Evolutionary conservation across 2,113 vertebrate species (phyloP).

Genomic region (Takifugu flavidus): DNA sequence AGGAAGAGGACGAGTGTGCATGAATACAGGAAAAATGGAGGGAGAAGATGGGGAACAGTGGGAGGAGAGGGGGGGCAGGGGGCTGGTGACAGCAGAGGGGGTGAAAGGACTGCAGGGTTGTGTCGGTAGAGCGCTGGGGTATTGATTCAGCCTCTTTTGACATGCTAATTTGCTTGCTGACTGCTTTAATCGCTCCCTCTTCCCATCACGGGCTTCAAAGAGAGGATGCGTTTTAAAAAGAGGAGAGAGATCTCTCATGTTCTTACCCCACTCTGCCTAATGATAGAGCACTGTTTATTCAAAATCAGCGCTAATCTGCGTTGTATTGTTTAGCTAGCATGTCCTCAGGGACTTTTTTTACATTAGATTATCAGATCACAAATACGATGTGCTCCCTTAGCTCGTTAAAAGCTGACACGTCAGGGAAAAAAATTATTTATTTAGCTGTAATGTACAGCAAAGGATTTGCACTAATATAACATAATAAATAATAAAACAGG

Average conservation of each 20-base stretch:
- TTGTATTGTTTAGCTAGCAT: background rate
- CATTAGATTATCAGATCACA: too few relatives aligned
- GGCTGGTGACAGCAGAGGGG: conserved; percentile 4
- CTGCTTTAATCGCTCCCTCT: conserved; percentile 78
- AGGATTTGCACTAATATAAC: too few relatives aligned
- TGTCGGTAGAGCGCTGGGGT: conserved; percentile 71
- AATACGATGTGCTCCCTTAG: too few relatives aligned
- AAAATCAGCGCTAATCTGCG: background rate
- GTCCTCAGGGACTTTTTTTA: background rate
- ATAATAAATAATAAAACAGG: too few relatives aligned
- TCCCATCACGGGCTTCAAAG: conserved; percentile 81
- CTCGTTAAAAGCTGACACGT: too few relatives aligned
- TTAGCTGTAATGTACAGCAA: too few relatives aligned
- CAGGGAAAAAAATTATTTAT: too few relatives aligned
- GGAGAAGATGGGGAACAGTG: conserved; percentile 50
- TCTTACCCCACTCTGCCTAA: background rate
- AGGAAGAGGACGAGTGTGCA: conserved; percentile 49
- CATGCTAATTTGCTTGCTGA: conserved; percentile 83
- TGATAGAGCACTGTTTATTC: background rate
- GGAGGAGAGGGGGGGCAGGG: conserved; percentile 31
- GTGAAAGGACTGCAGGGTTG: conserved; percentile 53
- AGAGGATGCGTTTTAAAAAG: conserved; percentile 76
- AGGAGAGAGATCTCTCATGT: conserved; percentile 13
- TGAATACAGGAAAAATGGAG: conserved; percentile 43
- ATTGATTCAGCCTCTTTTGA: conserved; percentile 86